phyloP scores from a whole-genome alignment of 2,888 invertebrate genomes.

The Drosophila melanosoma region DNA sequence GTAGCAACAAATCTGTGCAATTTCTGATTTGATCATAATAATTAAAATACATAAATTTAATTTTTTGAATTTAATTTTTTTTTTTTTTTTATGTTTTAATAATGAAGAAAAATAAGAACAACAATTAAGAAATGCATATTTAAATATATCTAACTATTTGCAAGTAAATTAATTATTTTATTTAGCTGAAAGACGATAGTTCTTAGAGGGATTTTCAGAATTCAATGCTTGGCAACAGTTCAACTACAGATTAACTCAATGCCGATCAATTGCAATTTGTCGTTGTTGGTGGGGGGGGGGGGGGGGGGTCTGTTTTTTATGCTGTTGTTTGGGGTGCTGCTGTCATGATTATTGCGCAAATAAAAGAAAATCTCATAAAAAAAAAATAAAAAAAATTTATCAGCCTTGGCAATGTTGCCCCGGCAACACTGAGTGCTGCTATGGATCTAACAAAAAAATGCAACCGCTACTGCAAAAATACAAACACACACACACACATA shows the following conservation, averaged over 20 bases:
- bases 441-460: conserved; percentile 69
- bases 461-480: conserved; percentile 49
- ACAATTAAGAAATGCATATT: neutral
- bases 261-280: conserved; percentile 21
- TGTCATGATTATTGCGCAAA: conserved; percentile 69
- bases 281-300: too few species aligned
- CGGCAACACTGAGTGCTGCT: conserved; percentile 60
- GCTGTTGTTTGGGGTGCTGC: conserved; percentile 19
- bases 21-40: neutral
- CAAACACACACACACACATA: conserved; percentile 11
- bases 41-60: too few species aligned
- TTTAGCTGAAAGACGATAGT: neutral
- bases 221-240: too few species aligned
- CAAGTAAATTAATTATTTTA: neutral
- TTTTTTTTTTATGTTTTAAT: too few species aligned
- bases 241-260: conserved; percentile 22
- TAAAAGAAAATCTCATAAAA: conserved; percentile 58
- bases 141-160: neutral
- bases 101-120: too few species aligned
- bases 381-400: conserved; percentile 2
- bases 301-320: conserved; percentile 5
- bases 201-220: neutral
- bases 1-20: neutral
- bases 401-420: conserved; percentile 50
- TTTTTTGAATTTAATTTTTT: too few species aligned